Percentiles rank a stretch among this genome's conserved stretches.
phyloP scores from a whole-genome alignment of 2,797 vertebrate genomes.

The Acestrorhynchus altus region DNA sequence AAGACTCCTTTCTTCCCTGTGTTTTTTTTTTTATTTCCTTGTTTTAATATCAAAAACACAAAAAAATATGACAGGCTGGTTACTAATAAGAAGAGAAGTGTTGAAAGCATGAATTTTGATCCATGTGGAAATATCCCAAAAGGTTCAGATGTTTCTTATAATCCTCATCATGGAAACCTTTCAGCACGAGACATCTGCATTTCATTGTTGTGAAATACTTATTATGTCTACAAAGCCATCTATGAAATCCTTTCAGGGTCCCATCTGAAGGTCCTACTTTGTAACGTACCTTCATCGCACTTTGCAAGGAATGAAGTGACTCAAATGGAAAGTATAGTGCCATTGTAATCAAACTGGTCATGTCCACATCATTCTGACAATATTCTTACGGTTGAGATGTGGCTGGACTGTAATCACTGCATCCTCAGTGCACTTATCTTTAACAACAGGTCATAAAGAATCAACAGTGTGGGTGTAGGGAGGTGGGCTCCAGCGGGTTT shows the following conservation, averaged over 20 bases:
- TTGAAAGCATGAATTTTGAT: background rate
- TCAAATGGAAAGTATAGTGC: background rate
- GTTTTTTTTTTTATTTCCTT: background rate
- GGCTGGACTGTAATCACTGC: constrained; percentile 8
- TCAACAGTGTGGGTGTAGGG: no score
- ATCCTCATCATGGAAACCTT: background rate
- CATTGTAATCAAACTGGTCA: constrained; percentile 1
- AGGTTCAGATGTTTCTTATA: constrained; percentile 35
- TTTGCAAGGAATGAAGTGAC: background rate
- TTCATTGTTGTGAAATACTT: constrained; percentile 22
- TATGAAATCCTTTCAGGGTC: background rate
- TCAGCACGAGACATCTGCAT: constrained; percentile 33
- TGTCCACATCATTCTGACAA: background rate
- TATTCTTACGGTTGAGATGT: constrained; percentile 19
- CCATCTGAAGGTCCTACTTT: background rate
- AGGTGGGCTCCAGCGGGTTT: no score
- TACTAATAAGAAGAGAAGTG: constrained; percentile 16
- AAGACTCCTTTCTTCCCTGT: background rate
- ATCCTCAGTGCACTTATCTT: background rate
- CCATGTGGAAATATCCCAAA: constrained; percentile 19
- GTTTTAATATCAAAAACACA: background rate
- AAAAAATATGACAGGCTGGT: background rate
- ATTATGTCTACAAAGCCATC: background rate
- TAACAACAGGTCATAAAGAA: constrained; percentile 20
- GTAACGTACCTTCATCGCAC: background rate